Evolutionary conservation across 1,140 invertebrate genomes (phyloP).

Genomic region (Sminthurides bifidus): DNA sequence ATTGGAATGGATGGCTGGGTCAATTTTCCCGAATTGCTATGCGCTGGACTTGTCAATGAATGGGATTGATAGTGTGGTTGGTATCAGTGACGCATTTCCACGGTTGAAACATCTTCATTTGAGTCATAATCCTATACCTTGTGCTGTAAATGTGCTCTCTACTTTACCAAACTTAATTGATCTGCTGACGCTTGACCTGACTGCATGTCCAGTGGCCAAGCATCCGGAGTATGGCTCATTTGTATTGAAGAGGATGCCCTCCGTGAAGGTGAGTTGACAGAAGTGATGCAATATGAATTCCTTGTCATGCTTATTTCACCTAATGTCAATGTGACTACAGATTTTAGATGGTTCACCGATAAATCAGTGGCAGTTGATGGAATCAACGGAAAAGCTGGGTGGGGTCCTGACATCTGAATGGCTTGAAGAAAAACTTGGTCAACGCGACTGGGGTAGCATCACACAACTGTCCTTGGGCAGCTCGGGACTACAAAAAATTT

Average conservation of each 20-base stretch:
- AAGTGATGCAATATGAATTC: not conserved
- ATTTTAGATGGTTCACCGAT: slow-evolving; percentile 15
- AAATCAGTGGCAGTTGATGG: slow-evolving; percentile 2
- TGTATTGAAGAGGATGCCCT: slow-evolving; percentile 1
- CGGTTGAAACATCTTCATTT: slow-evolving; percentile 18
- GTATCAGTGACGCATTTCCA: slow-evolving; percentile 12
- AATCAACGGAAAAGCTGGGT: slow-evolving; percentile 7
- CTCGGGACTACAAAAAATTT: slow-evolving; percentile 13
- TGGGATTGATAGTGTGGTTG: slow-evolving; percentile 10
- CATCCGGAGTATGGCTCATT: slow-evolving; percentile 18
- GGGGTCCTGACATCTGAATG: slow-evolving; percentile 14
- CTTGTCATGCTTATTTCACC: not conserved
- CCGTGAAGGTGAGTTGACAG: slow-evolving; percentile 10
- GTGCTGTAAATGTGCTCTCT: slow-evolving; percentile 4
- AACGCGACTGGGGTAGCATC: slow-evolving; percentile 6
- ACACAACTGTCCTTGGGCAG: slow-evolving; percentile 16
- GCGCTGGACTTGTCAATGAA: slow-evolving; percentile 24
- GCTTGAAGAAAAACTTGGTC: slow-evolving; percentile 18
- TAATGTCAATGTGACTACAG: too few relatives aligned
- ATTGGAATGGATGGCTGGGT: slow-evolving; percentile 20
- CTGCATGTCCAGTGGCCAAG: slow-evolving; percentile 9
- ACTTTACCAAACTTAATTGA: not conserved
- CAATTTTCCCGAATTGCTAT: slow-evolving; percentile 19
- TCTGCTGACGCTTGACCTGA: slow-evolving; percentile 14
- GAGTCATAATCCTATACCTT: slow-evolving; percentile 18